A percentile compares a stretch with the other conserved stretches of the same genome.
phyloP scores from a whole-genome alignment of 2,113 vertebrate genomes.

The Nothocercus julius region DNA sequence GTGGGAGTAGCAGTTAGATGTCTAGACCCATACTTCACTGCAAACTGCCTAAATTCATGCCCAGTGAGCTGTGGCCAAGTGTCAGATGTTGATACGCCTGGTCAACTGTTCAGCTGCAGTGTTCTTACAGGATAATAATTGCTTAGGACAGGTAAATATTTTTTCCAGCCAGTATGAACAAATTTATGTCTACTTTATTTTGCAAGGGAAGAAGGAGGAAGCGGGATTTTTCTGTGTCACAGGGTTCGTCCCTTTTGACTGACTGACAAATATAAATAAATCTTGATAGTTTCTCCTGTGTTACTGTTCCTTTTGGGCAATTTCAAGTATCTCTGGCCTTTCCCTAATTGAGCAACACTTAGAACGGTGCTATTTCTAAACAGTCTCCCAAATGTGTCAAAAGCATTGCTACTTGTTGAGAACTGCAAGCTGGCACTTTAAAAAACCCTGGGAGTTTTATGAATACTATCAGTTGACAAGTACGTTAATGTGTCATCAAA shows the following conservation, averaged over 20 bases:
- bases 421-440: conserved; percentile 31
- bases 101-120: conserved; percentile 11
- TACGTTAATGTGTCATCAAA: conserved; percentile 58
- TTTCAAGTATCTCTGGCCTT: conserved; percentile 22
- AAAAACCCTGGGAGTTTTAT: conserved; percentile 31
- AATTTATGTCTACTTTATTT: conserved; percentile 23
- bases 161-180: conserved; percentile 37
- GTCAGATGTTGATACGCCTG: conserved; percentile 31
- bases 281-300: neutral
- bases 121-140: conserved; percentile 4
- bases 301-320: conserved; percentile 14
- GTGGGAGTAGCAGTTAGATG: neutral
- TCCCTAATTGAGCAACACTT: conserved; percentile 48
- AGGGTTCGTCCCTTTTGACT: neutral
- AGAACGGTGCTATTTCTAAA: conserved; percentile 43
- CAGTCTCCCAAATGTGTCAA: conserved; percentile 32
- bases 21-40: conserved; percentile 45
- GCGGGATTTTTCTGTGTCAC: neutral
- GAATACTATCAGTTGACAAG: conserved; percentile 48
- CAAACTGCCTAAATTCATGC: neutral
- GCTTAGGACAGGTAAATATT: conserved; percentile 47
- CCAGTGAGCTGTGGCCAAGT: conserved; percentile 16
- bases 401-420: conserved; percentile 26
- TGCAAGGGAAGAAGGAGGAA: neutral
- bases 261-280: neutral